Conservation (phyloP, 2,888 invertebrate genomes). For the Pantelozetes paolii region DNA sequence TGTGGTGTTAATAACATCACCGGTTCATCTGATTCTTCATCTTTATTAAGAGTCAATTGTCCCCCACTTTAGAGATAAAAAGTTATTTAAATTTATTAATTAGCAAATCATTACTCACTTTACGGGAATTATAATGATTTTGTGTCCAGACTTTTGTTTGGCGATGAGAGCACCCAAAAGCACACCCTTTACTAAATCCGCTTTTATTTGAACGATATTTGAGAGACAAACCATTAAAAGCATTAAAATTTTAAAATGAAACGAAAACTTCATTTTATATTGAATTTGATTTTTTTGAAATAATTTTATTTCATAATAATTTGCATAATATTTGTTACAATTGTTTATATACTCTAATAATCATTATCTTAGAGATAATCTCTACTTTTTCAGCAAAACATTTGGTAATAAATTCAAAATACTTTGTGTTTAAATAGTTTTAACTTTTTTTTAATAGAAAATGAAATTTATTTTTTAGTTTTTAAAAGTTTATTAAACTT, state of each 20-base stretch:
- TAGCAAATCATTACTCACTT: neutral
- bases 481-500: too few relatives aligned
- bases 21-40: neutral
- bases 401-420: too few relatives aligned
- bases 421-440: too few relatives aligned
- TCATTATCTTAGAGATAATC: too few relatives aligned
- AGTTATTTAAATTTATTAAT: neutral
- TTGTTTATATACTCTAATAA: too few relatives aligned
- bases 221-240: neutral
- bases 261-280: neutral
- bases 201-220: neutral
- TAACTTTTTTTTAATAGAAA: too few relatives aligned
- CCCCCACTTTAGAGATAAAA: neutral
- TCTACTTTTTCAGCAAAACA: too few relatives aligned
- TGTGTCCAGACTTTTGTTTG: neutral
- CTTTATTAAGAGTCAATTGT: too few relatives aligned
- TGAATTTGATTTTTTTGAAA: neutral
- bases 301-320: too few relatives aligned
- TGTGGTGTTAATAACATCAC: neutral
- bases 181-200: constrained; percentile 14
- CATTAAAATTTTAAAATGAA: neutral
- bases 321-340: too few relatives aligned
- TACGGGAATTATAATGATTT: constrained; percentile 10
- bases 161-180: constrained; percentile 14
- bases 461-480: too few relatives aligned